Evolutionary conservation across 64 coral and sea anemone genomes (phyloP).

Genomic region (Montipora efflorescens): DNA sequence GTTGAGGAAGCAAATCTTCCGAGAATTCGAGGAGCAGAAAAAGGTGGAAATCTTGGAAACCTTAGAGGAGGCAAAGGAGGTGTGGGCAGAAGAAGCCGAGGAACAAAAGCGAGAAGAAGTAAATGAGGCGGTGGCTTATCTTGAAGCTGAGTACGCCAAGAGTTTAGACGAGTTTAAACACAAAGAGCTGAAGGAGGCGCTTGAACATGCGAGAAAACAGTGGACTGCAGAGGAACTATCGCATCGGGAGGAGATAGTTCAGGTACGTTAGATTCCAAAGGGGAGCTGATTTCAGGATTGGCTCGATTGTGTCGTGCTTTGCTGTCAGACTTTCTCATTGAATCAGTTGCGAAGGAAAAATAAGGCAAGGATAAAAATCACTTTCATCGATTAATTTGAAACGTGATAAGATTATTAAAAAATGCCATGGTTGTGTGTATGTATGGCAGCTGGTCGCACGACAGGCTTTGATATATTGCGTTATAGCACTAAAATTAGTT

Average conservation of each 20-base stretch:
- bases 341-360: not conserved
- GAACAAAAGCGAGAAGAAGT: slow-evolving; percentile 71
- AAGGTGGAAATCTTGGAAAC: slow-evolving; percentile 71
- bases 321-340: no score
- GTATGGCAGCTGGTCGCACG: no score
- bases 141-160: slow-evolving; percentile 85
- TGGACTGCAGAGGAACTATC: slow-evolving; percentile 76
- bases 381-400: no score
- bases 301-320: not conserved
- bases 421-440: no score
- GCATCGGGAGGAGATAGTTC: slow-evolving; percentile 71
- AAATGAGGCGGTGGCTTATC: slow-evolving; percentile 81
- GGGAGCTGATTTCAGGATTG: not conserved
- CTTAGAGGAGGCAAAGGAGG: slow-evolving; percentile 72
- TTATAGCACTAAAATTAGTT: no score
- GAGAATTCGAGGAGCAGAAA: slow-evolving; percentile 86
- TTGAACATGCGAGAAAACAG: slow-evolving; percentile 74
- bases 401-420: no score
- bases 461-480: no score
- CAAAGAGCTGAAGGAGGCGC: slow-evolving; percentile 74
- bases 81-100: slow-evolving; percentile 69
- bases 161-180: slow-evolving; percentile 94
- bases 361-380: no score
- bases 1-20: slow-evolving; percentile 67
- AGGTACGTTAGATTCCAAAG: not conserved